A percentile compares a stretch with the other conserved stretches of the same genome.
Conservation (phyloP, 2,113 vertebrate species). For the Aythya baeri region DNA sequence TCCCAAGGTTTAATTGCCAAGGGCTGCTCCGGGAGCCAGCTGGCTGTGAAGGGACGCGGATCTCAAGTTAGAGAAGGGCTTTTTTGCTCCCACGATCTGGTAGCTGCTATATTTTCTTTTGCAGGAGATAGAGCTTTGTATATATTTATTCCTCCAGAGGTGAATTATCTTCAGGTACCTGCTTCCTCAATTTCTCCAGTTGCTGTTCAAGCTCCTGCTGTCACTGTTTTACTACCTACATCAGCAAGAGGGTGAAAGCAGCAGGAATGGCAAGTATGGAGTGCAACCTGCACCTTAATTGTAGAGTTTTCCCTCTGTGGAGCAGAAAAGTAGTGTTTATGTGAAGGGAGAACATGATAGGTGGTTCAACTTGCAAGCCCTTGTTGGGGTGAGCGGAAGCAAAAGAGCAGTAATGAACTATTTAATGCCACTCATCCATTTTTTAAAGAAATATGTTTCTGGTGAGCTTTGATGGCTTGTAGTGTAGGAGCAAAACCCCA, state of each 20-base stretch:
- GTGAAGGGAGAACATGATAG: background rate
- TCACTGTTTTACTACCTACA: background rate
- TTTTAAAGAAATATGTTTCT: background rate
- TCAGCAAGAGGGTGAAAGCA: background rate
- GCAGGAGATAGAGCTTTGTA: background rate
- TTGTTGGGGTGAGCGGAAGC: background rate
- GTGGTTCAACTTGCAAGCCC: background rate
- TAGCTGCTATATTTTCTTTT: background rate
- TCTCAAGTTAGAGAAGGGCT: background rate
- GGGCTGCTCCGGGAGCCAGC: background rate
- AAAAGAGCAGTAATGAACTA: background rate
- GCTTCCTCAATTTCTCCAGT: background rate
- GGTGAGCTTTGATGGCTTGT: background rate
- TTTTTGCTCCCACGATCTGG: background rate
- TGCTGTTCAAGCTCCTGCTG: background rate
- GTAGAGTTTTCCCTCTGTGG: background rate
- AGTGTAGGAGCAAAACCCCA: background rate
- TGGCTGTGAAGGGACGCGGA: constrained; percentile 22
- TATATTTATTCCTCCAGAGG: background rate
- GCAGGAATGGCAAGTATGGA: background rate
- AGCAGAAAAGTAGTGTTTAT: background rate
- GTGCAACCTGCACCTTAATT: background rate
- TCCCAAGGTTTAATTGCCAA: constrained; percentile 47
- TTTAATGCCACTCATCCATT: background rate
- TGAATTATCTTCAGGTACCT: background rate